These are phyloP conservation scores for Calephelis perditalis DNA, from an alignment of 2,888 invertebrate genomes.

Conservation along the genomic window DNA sequence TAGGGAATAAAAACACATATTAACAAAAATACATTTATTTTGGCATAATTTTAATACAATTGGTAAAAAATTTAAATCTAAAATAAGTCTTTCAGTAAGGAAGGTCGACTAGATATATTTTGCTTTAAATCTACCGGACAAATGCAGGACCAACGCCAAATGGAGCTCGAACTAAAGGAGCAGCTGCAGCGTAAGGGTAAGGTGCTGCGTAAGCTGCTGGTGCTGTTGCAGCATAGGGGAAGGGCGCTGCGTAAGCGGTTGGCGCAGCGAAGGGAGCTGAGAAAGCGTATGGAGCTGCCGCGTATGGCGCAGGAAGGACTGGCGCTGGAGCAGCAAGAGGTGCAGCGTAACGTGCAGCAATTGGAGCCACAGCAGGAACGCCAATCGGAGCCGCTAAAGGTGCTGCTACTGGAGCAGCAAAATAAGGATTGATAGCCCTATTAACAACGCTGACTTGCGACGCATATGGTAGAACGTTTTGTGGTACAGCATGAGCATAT, in stretches of 20 bases:
- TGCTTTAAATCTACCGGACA: conserved; percentile 66
- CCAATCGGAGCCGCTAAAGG: conserved; percentile 39
- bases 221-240: conserved; percentile 28
- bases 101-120: conserved; percentile 53
- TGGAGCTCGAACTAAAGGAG: conserved; percentile 47
- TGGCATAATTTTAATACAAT: conserved; percentile 12
- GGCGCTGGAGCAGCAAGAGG: conserved; percentile 16
- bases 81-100: conserved; percentile 46
- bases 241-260: conserved; percentile 30
- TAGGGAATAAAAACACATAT: not conserved
- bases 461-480: conserved; percentile 80
- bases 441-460: conserved; percentile 78
- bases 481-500: conserved; percentile 78
- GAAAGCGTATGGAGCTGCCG: conserved; percentile 38
- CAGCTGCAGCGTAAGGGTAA: conserved; percentile 38
- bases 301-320: conserved; percentile 21
- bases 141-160: conserved; percentile 58
- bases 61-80: conserved; percentile 17
- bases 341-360: conserved; percentile 29
- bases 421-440: conserved; percentile 54
- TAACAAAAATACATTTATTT: conserved; percentile 15
- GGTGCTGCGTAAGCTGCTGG: conserved; percentile 39
- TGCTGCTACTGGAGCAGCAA: conserved; percentile 48
- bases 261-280: conserved; percentile 31
- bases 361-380: conserved; percentile 39